A percentile compares a stretch with the other conserved stretches of the same genome.
phyloP scores from a whole-genome alignment of 2,888 invertebrate species.

The Lycaena phlaeas region DNA sequence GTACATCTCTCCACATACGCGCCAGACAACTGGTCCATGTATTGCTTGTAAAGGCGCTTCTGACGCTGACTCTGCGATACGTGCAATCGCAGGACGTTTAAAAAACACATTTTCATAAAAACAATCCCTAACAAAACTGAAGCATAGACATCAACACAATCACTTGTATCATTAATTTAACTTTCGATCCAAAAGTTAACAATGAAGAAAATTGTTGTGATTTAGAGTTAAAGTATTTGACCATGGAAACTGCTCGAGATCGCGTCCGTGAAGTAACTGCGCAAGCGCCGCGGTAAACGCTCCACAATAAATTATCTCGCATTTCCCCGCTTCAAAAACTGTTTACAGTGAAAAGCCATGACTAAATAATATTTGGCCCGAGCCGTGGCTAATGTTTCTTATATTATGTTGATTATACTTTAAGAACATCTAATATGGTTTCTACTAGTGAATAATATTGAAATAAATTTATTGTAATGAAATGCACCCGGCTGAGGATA shows the following conservation, averaged over 20 bases:
- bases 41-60: slow-evolving; percentile 65
- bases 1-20: slow-evolving; percentile 59
- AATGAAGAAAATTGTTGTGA: slow-evolving; percentile 37
- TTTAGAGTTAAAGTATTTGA: slow-evolving; percentile 11
- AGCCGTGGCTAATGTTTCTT: slow-evolving; percentile 29
- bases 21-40: slow-evolving; percentile 61
- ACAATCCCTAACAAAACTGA: background rate
- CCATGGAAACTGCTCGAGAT: slow-evolving; percentile 37
- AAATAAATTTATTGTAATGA: no score
- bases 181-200: slow-evolving; percentile 56
- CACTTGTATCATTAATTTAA: slow-evolving; percentile 35
- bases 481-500: no score
- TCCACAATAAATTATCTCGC: slow-evolving; percentile 55
- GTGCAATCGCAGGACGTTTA: slow-evolving; percentile 70
- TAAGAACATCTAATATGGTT: no score
- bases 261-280: slow-evolving; percentile 42
- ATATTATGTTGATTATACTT: no score
- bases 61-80: slow-evolving; percentile 66
- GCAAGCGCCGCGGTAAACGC: slow-evolving; percentile 42
- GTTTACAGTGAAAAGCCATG: slow-evolving; percentile 52
- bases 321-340: slow-evolving; percentile 61
- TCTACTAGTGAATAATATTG: no score
- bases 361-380: slow-evolving; percentile 53
- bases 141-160: background rate
- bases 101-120: slow-evolving; percentile 66